A percentile compares a stretch with the other conserved stretches of the same genome.
Evolutionary conservation across 2,113 vertebrate species (phyloP).

Genomic region (Microtus oregoni): DNA sequence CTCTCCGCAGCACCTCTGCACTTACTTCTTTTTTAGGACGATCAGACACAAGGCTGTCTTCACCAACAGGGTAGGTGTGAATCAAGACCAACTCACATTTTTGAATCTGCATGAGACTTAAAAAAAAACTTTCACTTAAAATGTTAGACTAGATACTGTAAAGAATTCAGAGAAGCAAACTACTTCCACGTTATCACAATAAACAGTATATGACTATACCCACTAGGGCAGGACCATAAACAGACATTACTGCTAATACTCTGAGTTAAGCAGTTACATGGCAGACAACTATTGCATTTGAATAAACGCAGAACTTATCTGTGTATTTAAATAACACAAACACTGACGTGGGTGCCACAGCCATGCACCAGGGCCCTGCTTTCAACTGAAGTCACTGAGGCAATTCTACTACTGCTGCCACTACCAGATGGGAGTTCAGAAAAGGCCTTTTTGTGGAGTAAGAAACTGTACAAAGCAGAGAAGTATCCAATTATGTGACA

Average conservation of each 20-base stretch:
- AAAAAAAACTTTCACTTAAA: slow-evolving; percentile 76
- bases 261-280: slow-evolving; percentile 8
- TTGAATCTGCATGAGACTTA: slow-evolving; percentile 98
- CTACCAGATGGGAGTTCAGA: neutral
- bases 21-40: slow-evolving; percentile 96
- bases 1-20: neutral
- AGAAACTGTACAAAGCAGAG: neutral
- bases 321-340: neutral
- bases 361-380: neutral
- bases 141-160: neutral
- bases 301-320: neutral
- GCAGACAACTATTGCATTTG: neutral
- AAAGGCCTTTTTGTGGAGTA: neutral
- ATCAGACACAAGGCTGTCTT: slow-evolving; percentile 97
- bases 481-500: neutral
- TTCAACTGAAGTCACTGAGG: neutral
- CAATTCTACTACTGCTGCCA: neutral
- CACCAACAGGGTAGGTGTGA: slow-evolving; percentile 96
- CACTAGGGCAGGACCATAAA: neutral
- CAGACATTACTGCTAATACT: neutral
- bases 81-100: slow-evolving; percentile 98
- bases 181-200: neutral
- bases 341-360: neutral
- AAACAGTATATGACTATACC: neutral
- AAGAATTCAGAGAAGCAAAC: slow-evolving; percentile 47